These are phyloP conservation scores for Coelogynopora nodosa DNA, from an alignment of 2,888 invertebrate genomes.

Conservation along the genomic window DNA sequence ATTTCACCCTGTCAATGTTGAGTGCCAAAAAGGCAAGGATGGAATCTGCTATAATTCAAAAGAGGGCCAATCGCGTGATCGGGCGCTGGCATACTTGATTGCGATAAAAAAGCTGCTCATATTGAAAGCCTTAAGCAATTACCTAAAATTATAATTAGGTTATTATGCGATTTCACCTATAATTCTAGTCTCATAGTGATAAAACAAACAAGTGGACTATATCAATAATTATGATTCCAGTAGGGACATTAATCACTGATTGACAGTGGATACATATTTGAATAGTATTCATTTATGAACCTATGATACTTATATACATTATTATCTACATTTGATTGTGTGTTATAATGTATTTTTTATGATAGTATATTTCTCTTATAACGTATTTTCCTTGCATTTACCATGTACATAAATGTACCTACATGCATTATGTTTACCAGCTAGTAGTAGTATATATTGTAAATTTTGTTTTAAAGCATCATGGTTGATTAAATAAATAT, in stretches of 20 bases:
- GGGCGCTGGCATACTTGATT: not conserved
- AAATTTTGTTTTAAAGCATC: not conserved
- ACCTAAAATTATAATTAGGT: not conserved
- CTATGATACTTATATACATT: not conserved
- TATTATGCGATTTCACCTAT: not conserved
- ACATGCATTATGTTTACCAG: not conserved
- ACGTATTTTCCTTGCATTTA: not conserved
- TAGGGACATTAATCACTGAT: not conserved
- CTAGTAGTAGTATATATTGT: not conserved
- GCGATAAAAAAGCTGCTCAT: not conserved
- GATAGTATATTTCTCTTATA: not conserved
- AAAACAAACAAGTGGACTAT: not conserved
- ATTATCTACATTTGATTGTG: not conserved
- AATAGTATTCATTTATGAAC: not conserved
- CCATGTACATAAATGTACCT: not conserved
- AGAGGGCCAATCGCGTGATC: not conserved
- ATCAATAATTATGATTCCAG: not conserved
- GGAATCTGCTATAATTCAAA: not conserved
- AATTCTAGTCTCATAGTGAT: not conserved
- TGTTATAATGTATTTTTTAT: not conserved
- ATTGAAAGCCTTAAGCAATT: too few species aligned
- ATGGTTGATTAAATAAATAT: not conserved
- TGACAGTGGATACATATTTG: not conserved
- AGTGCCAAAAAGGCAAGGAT: not conserved
- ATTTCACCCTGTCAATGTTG: not conserved